Evolutionary conservation across 1,140 invertebrate species (phyloP), one percentile per base, ranked within the genome.

Genomic region (Achatina immaculata): DNA sequence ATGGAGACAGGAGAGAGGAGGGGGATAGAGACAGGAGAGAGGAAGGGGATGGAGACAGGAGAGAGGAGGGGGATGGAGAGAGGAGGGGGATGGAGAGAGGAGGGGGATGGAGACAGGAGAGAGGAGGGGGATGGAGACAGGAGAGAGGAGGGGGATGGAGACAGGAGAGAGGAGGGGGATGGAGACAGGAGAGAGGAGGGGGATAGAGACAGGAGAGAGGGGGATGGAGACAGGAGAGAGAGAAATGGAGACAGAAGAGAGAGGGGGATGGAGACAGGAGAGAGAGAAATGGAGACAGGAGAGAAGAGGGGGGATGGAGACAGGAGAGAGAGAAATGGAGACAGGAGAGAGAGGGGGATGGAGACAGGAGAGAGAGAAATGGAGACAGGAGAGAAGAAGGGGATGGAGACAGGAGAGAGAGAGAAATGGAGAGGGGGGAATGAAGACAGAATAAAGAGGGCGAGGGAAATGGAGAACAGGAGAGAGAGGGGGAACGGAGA

Each of bases 401-500:
- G 45, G 28, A 7, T 21, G 45, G 16, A 45, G 28, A 45, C 38
- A 43, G 71, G 45, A 40, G 7, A 28, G 9, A 28, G 28, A 28
- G 7, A 31, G 7, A 31, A 42, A 19, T 43, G 71, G 45, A 42
- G 16, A 31, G 28, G 40, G 45, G 43, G 45, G 71, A 73, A 40
- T 43, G 28, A 45, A 28, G 11, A 36, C 11, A 34, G 36, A n/a
- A 72, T 11, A 72, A n/a, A 72, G 31, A 72, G 36, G 11, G 36
- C 7, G 34, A 72, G 69, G 36, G 69, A 36, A 38, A 38, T 11
- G n/a, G 38, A 72, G 31, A 42, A 72, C 11, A 36, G n/a, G 36
- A 72, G 69, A 38, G 69, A 72, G 69, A 42, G 69, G n/a, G 62
- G n/a, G n/a, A 11, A 66, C 6, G 62, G n/a, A 28, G n/a, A 28